These are phyloP conservation scores for Scolanthus callimorphus DNA, from an alignment of 92 coral and sea anemone species.

Conservation along the genomic window DNA sequence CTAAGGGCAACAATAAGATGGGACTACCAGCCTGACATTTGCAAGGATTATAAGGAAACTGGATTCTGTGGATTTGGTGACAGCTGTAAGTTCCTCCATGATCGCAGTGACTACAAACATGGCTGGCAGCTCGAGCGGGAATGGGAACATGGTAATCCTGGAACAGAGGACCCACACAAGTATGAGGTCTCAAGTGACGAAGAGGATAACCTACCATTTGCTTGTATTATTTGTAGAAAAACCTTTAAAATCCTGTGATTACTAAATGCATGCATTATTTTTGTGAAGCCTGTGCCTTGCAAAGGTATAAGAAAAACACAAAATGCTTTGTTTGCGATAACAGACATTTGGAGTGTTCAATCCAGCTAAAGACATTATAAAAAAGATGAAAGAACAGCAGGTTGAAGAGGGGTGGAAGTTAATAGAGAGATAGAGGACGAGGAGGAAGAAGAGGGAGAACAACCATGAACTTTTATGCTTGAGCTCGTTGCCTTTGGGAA, in stretches of 20 bases:
- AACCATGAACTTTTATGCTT: too few relatives aligned
- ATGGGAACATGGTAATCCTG: slow-evolving; percentile 68
- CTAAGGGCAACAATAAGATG: slow-evolving; percentile 91
- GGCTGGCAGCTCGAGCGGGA: slow-evolving; percentile 99
- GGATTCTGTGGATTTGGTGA: slow-evolving; percentile 99
- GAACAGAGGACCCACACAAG: slow-evolving; percentile 83
- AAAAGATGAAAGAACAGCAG: slow-evolving; percentile 65
- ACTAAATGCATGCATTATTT: slow-evolving; percentile 93
- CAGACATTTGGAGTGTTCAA: slow-evolving; percentile 94
- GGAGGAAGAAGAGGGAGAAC: not conserved
- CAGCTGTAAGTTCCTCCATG: slow-evolving; percentile 97
- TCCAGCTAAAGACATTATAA: slow-evolving; percentile 92
- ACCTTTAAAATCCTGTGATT: slow-evolving; percentile 90
- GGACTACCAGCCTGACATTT: slow-evolving; percentile 99
- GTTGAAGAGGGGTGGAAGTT: slow-evolving; percentile 26
- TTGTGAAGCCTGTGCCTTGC: slow-evolving; percentile 88
- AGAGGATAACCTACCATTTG: slow-evolving; percentile 95
- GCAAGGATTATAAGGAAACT: slow-evolving; percentile 98
- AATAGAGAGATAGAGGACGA: not conserved
- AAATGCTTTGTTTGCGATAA: slow-evolving; percentile 87
- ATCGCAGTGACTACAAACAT: slow-evolving; percentile 97
- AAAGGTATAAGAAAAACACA: slow-evolving; percentile 76
- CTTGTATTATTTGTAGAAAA: slow-evolving; percentile 92
- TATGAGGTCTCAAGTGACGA: slow-evolving; percentile 91
- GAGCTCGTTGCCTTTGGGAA: too few relatives aligned